Base-by-base conservation (phyloP, 2,888 invertebrate genomes). In the Conus canariensis region DNA sequence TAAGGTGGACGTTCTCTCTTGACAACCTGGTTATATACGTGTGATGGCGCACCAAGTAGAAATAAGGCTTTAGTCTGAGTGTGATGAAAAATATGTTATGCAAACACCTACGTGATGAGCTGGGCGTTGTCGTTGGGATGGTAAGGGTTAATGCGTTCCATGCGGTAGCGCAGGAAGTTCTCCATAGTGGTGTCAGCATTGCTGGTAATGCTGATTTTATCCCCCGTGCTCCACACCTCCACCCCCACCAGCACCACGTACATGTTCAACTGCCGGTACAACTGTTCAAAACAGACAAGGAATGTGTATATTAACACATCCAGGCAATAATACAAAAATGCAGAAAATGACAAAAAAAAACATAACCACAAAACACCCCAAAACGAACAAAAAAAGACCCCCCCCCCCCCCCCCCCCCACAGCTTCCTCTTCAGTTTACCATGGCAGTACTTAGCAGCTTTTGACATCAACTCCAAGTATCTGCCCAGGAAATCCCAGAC, bases 71-170 rank as follows among this genome's bases (percentile, higher is more conserved):
- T 45, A 45, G 45, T 45, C 45, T 4, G 45, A 45, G 45, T 45
- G 45, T 45, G 45, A 45, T 45, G 45, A 45, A 45, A 45, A 45
- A 45, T 3, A 30, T 77, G 25, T 77, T 12, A 77, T 10, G 25
- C 10, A 7, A 9, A 60, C 56, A 93, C 98, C 97, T 96, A 99
- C 98, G 98, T 99, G 92, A 99, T 97, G 90, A 99, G 97, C 96
- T 99, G 99, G 89, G 99, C 99, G 96, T 99, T 99, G 96, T 99
- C 99, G 96, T 99, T 99, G 0, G 98, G 98, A 97, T 98, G 98
- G 88, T 97, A 97, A 92, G 97, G 97, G 90, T 98, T 97, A 89
- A 99, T 97, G 91, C 97, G 97, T 91, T 98, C 97, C 93, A 98
- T 97, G 87, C 99, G 97, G 96, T 99, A 99, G 92, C 97, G 97